Base-by-base conservation (phyloP, 1,140 invertebrate genomes). In the Acromyrmex charruanus region DNA sequence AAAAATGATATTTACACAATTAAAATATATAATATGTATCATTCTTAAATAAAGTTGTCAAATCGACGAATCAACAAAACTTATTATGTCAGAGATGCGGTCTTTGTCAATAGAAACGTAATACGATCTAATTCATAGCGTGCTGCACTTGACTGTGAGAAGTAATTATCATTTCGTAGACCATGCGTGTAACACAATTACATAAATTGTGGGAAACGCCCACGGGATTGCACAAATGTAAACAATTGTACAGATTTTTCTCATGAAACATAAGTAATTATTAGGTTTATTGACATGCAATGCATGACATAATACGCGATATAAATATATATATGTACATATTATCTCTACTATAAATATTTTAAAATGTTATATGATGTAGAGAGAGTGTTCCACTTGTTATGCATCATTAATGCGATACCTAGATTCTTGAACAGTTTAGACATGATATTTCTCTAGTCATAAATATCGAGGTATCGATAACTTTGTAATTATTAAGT, bases 101-200 rank as follows among this genome's bases (percentile, higher is more conserved):
- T 81, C 79, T 55, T 69, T 58, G 79, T 80, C 77, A 69, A n/a
- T 14, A 18, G 21, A 39, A 28, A 55, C 39, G 18, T 65, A 39
- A 39, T 44, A n/a, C 10, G 25, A 81, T 58, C 31, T 81, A 71
- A 81, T 44, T 16, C 53, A n/a, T 71, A 71, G 51, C 31, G 5
- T 44, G 51, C 10, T 12, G 44, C 66, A 69, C 66, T 69, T 65
- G 28, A 68, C 51, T 81, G 68, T 71, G 79, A 71, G 79, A 81
- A 81, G 66, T 44, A 81, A 81, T 81, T 71, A 81, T 81, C 65
- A 58, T 81, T 69, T 81, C 63, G 7, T 71, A 28, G 49, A 44
- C 21, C n/a, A 69, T 81, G 66, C 35, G 39, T 69, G 77, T 81
- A 81, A 81, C 35, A 59, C 53, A 71, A 28, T 81, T 81, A 39